Evolutionary conservation across 2,113 vertebrate species (phyloP), one percentile per base, ranked within the genome.

Genomic region (Podarcis muralis): DNA sequence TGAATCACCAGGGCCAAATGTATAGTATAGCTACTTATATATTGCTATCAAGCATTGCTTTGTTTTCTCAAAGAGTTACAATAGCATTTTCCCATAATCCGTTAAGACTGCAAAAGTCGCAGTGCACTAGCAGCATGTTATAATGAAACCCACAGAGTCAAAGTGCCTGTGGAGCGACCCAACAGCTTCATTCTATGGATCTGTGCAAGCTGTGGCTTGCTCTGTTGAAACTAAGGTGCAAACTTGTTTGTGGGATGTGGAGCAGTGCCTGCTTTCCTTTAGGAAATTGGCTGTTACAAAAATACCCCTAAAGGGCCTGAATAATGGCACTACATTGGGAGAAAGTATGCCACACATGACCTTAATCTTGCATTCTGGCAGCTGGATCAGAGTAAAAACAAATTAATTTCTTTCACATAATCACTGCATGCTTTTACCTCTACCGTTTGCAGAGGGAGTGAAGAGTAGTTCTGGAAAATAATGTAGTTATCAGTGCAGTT

Each of bases 301-400:
- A 2, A 69, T 83, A 37, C 66, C 62, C 72, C 88, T 59, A 32
- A 79, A 59, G 11, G 12, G 68, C 69, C 57, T 12, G 37, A 85
- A 78, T 30, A 87, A 5, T 32, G 85, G 20, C 30, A 37, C 30
- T 90, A 16, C 32, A 7, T 69, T 69, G 16, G n/a, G 16, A 35
- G 30, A 32, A 37, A 22, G 20, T 88, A 53, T 35, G 62, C 40
- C n/a, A 32, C 13, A 83, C 5, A 72, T 87, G 57, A 66, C 75
- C 48, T 13, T 81, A 35, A 32, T 89, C 91, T 93, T 68, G 11
- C 30, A 30, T 71, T 90, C 13, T 80, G 65, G 0, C 62, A 27
- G 84, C 88, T 78, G 83, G 72, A 75, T 23, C 35, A 57, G 20
- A 89, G 27, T 68, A 76, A 40, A 74, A 90, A 86, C 80, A 90